Percentiles rank a stretch among this genome's conserved stretches.
phyloP scores from a whole-genome alignment of 1,140 invertebrate genomes.

The Trichonephila clavipes region DNA sequence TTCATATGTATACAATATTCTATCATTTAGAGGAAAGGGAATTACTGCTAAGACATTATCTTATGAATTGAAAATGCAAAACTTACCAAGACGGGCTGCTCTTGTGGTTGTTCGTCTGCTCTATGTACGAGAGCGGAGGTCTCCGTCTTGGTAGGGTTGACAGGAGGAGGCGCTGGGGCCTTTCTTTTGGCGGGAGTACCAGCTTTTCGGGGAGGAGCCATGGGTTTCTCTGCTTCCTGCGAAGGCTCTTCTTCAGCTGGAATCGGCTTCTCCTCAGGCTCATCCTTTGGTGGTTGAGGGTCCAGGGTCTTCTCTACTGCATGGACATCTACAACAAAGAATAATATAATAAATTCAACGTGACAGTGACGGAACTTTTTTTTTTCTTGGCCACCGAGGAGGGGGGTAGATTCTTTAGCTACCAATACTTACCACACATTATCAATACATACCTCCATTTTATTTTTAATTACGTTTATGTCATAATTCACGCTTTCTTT shows the following conservation, averaged over 20 bases:
- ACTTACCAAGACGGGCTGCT: background rate
- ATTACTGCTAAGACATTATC: no score
- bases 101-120: conserved; percentile 33
- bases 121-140: conserved; percentile 54
- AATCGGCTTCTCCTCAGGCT: background rate
- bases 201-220: background rate
- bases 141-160: background rate
- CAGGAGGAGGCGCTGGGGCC: conserved; percentile 67
- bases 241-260: conserved; percentile 80
- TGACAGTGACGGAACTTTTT: no score
- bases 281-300: conserved; percentile 80
- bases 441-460: no score
- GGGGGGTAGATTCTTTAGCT: no score
- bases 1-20: no score
- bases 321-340: background rate
- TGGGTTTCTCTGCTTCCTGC: conserved; percentile 58
- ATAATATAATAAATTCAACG: background rate
- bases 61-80: background rate
- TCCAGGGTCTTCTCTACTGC: conserved; percentile 78
- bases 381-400: no score
- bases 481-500: no score
- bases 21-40: no score
- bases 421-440: no score
- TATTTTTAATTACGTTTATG: no score
- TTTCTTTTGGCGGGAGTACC: conserved; percentile 67